phyloP scores from a whole-genome alignment of 1,140 invertebrate genomes.

The Oreohelix idahoensis region DNA sequence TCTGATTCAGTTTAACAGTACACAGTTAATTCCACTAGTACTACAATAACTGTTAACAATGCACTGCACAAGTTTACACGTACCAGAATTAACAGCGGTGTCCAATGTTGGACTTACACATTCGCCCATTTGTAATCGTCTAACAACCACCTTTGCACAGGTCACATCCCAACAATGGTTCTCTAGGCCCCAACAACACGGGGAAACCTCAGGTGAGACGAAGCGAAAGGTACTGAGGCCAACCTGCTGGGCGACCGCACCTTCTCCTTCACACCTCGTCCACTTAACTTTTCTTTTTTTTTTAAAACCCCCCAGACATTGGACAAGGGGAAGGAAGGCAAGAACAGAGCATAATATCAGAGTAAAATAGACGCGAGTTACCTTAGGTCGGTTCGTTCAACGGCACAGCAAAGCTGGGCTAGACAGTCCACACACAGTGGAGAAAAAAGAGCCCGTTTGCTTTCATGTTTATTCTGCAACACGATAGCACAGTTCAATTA shows the following conservation, averaged over 20 bases:
- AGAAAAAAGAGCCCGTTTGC: neutral
- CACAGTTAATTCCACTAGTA: neutral
- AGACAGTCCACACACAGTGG: neutral
- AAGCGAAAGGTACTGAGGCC: neutral
- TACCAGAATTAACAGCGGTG: neutral
- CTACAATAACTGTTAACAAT: neutral
- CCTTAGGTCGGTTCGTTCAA: neutral
- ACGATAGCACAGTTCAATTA: neutral
- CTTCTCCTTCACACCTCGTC: neutral
- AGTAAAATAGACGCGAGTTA: slow-evolving; percentile 3
- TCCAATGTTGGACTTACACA: neutral
- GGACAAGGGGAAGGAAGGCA: neutral
- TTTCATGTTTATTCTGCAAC: neutral
- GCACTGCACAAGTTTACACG: neutral
- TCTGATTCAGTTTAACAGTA: neutral
- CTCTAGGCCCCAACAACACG: neutral
- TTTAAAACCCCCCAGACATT: neutral
- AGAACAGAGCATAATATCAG: neutral
- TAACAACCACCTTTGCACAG: neutral
- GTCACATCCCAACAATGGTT: slow-evolving; percentile 1
- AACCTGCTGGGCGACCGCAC: neutral
- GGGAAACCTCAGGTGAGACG: neutral
- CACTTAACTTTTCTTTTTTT: neutral
- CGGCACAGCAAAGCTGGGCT: neutral
- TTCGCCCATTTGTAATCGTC: neutral